Evolutionary conservation across 2,888 invertebrate genomes (phyloP), one percentile per base, ranked within the genome.

Genomic region (Myopa tessellatipennis): DNA sequence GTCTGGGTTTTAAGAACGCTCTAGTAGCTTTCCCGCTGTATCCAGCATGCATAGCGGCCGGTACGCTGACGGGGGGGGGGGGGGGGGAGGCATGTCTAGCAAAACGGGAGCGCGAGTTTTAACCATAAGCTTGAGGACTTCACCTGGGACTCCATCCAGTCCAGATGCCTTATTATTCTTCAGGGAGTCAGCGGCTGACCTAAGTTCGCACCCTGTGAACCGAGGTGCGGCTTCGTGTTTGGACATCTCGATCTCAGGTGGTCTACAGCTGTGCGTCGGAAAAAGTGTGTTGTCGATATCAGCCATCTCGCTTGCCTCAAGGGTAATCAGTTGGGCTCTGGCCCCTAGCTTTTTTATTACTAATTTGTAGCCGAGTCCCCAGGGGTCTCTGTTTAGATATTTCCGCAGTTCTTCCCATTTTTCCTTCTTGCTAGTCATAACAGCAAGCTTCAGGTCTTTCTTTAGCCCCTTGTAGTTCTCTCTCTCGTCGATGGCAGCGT

Each of bases 1-100:
- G 34, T 26, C 75, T 4, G 4, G 77, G 72, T 69, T 55, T 71
- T 8, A 75, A 36, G 1, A 79, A n/a, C 52, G 52, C 55, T 77
- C 77, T 10, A 78, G n/a, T 7, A 78, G 65, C 65, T 79, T 79
- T 26, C 26, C 26, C 26, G 26, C 26, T 1, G 26, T 26, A 26
- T 26, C 26, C 26, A 26, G 26, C 26, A 76, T 70, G 34, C 76
- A 76, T 4, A 40, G 72, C 4, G 77, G 77, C 50, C 77, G 61
- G 61, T 78, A 78, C 1, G 79, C 63, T 18, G 78, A 78, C 55
- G n/a, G n/a, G n/a, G n/a, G n/a, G n/a, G n/a, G n/a, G n/a, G n/a
- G n/a, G n/a, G n/a, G 77, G 71, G 26, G 72, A 74, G 16, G 75
- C 68, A 79, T 77, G 12, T 65, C 70, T 7, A 79, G 65, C 36